phyloP scores from a whole-genome alignment of 2,888 invertebrate genomes.

The Stenodera caucasica region DNA sequence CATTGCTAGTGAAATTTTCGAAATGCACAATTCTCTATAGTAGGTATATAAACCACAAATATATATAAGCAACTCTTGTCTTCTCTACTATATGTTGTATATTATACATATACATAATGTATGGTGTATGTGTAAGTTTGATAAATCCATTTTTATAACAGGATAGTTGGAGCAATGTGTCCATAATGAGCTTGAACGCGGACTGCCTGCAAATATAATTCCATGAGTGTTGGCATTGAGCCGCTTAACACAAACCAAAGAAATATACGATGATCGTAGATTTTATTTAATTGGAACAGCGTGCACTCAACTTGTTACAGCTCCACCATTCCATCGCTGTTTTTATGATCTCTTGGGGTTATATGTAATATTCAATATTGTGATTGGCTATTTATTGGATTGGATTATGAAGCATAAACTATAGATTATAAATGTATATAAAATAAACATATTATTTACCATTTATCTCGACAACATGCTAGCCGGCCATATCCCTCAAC shows the following conservation, averaged over 20 bases:
- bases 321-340: conserved; percentile 47
- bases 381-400: conserved; percentile 51
- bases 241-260: conserved; percentile 29
- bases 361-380: conserved; percentile 54
- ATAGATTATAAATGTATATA: conserved; percentile 43
- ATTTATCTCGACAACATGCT: conserved; percentile 28
- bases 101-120: too few relatives aligned
- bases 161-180: conserved; percentile 24
- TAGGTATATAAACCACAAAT: too few relatives aligned
- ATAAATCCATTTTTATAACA: conserved; percentile 28
- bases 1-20: too few relatives aligned
- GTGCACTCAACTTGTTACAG: conserved; percentile 49
- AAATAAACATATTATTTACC: conserved; percentile 41
- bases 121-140: conserved; percentile 17
- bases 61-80: not conserved
- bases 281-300: conserved; percentile 54
- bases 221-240: conserved; percentile 33
- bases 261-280: conserved; percentile 49
- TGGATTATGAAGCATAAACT: conserved; percentile 48
- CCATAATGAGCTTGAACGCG: conserved; percentile 28
- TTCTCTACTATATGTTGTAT: too few relatives aligned
- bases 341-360: conserved; percentile 48
- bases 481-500: not conserved
- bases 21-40: too few relatives aligned
- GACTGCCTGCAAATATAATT: conserved; percentile 33